Conservation (phyloP, 1,140 invertebrate species). For the Drosophila grimshawi region DNA sequence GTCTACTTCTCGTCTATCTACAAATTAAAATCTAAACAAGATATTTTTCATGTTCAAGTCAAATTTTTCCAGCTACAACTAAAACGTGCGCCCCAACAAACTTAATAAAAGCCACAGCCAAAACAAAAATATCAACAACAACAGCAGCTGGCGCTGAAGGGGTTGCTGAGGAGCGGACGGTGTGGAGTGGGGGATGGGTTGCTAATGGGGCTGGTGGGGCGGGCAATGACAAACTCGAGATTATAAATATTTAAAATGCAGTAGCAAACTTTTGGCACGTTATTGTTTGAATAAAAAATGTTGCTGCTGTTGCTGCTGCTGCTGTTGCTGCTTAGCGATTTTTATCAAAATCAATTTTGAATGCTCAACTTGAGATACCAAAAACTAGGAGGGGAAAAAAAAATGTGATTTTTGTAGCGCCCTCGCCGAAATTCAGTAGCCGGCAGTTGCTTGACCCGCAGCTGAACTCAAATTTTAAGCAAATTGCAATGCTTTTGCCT, state of each 20-base stretch:
- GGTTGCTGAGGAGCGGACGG: neutral
- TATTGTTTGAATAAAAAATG: slow-evolving; percentile 74
- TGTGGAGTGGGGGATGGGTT: slow-evolving; percentile 13
- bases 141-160: slow-evolving; percentile 6
- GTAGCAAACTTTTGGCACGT: slow-evolving; percentile 84
- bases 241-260: slow-evolving; percentile 84
- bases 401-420: slow-evolving; percentile 35
- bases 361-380: slow-evolving; percentile 61
- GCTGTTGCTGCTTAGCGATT: slow-evolving; percentile 54
- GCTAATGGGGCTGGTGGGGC: slow-evolving; percentile 19
- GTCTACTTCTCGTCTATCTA: slow-evolving; percentile 81
- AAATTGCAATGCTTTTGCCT: slow-evolving; percentile 71
- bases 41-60: slow-evolving; percentile 83
- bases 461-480: slow-evolving; percentile 80
- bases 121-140: neutral
- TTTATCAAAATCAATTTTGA: slow-evolving; percentile 77
- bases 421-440: slow-evolving; percentile 76
- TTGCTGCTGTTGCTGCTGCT: neutral
- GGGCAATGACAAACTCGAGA: slow-evolving; percentile 56
- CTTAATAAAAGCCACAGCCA: slow-evolving; percentile 6
- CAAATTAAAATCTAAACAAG: slow-evolving; percentile 84
- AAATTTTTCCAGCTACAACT: slow-evolving; percentile 76
- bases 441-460: slow-evolving; percentile 75
- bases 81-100: slow-evolving; percentile 75
- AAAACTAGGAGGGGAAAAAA: slow-evolving; percentile 33